These are phyloP conservation scores for Melierax canorus DNA, from an alignment of 2,113 vertebrate species.

Conservation along the genomic window DNA sequence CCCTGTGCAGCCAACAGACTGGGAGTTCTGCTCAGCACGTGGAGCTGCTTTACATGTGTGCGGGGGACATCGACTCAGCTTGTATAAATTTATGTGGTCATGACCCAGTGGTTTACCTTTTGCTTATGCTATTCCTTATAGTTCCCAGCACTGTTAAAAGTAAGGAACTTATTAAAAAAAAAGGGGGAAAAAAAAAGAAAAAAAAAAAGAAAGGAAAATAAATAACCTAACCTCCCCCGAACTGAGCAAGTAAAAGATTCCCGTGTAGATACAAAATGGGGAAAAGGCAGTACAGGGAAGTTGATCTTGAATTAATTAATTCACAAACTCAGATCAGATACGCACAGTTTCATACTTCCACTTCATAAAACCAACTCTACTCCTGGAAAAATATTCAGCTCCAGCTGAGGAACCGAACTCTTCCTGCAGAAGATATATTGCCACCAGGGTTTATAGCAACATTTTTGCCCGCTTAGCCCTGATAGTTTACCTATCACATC, in stretches of 20 bases:
- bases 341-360: not conserved
- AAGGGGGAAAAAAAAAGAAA: rapidly evolving
- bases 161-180: not conserved
- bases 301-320: conserved; percentile 30
- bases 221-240: not conserved
- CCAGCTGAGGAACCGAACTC: not conserved
- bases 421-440: conserved; percentile 32
- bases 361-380: not conserved
- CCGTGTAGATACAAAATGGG: not conserved
- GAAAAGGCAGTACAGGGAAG: not conserved
- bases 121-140: not conserved
- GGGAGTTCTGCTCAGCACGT: not conserved
- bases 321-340: not conserved
- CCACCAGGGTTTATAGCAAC: not conserved
- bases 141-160: not conserved
- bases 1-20: not conserved
- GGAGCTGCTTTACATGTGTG: conserved; percentile 4
- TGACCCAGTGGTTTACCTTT: not conserved
- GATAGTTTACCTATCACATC: conserved; percentile 50
- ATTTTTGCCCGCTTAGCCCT: conserved; percentile 21
- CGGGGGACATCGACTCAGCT: not conserved
- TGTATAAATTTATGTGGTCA: not conserved
- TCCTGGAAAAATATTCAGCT: not conserved
- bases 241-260: not conserved
- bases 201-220: not conserved